phyloP scores from a whole-genome alignment of 2,797 vertebrate genomes.

The Chrosomus eos region DNA sequence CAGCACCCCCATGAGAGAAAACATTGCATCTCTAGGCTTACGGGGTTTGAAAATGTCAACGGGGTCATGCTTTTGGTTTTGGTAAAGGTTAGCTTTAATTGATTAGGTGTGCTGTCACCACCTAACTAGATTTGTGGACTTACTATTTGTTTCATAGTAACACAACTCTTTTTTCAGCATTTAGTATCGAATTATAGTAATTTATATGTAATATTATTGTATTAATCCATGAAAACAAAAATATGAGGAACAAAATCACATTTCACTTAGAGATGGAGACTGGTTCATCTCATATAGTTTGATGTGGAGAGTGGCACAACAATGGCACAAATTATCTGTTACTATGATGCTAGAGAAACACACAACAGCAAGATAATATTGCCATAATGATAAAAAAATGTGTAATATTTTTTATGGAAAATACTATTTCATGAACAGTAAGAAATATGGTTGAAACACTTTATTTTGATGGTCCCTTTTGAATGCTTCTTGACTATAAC shows the following conservation, averaged over 20 bases:
- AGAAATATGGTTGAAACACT: too few species aligned
- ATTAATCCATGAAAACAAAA: not conserved
- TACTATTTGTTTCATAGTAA: not conserved
- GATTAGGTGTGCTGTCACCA: not conserved
- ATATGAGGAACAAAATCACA: not conserved
- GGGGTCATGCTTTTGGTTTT: slow-evolving; percentile 6
- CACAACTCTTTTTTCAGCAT: not conserved
- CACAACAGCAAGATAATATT: not conserved
- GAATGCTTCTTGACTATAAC: too few species aligned
- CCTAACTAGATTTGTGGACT: not conserved
- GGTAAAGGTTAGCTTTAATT: slow-evolving; percentile 21
- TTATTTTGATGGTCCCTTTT: too few species aligned
- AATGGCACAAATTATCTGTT: not conserved
- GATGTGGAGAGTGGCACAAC: not conserved
- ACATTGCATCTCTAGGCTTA: slow-evolving; percentile 11
- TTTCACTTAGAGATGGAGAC: not conserved
- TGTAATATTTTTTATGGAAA: not conserved
- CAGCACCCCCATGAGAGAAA: slow-evolving; percentile 3
- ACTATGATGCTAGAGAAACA: not conserved
- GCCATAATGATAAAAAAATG: not conserved
- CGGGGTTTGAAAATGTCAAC: slow-evolving; percentile 13
- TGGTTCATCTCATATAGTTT: not conserved
- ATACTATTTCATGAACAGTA: not conserved
- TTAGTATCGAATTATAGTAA: too few species aligned
- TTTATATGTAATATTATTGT: not conserved